Base-by-base conservation (phyloP, 53 echinoderm and acorn worm species). In the Crossaster papposus region DNA sequence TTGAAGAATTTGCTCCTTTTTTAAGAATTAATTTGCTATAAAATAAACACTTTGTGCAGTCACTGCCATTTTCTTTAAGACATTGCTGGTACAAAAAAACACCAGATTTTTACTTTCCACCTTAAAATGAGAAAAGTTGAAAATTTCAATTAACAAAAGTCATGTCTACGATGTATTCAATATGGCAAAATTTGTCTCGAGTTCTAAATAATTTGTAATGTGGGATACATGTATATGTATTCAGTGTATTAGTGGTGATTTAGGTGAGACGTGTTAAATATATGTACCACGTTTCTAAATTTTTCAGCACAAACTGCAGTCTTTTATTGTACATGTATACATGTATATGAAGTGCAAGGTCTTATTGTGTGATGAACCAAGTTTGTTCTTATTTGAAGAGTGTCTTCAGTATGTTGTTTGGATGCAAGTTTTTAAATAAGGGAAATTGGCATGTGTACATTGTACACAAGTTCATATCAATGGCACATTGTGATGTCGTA, bases 261-360 rank as follows among this genome's bases (percentile, higher is more conserved):
- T 28, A 26, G 28, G 28, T 68, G 58, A 58, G 14, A 23, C n/a
- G 22, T 68, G 68, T 68, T 10, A 28, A 68, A n/a, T 22, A n/a
- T n/a, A 8, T 65, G 15, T 65, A 65, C 26, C 65, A 55, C 55
- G 22, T 65, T 65, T 65, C 65, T 65, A 65, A 26, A 26, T 1
- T 62, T 62, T 62, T 23, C 62, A 62, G 62, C 62, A 62, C 68
- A n/a, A 68, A 68, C 68, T n/a, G n/a, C n/a, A n/a, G n/a, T n/a
- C n/a, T n/a, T n/a, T n/a, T n/a, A n/a, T n/a, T n/a, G n/a, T n/a
- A n/a, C n/a, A n/a, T n/a, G n/a, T n/a, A n/a, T n/a, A n/a, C n/a
- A 4, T 68, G 28, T 4, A 68, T 5, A 20, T 5, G 0, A 68
- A 58, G 58, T 58, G 12, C 58, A 58, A 58, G 58, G 28, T 68